Conservation (phyloP, 2,888 invertebrate genomes). For the Eristalis pertinax region DNA sequence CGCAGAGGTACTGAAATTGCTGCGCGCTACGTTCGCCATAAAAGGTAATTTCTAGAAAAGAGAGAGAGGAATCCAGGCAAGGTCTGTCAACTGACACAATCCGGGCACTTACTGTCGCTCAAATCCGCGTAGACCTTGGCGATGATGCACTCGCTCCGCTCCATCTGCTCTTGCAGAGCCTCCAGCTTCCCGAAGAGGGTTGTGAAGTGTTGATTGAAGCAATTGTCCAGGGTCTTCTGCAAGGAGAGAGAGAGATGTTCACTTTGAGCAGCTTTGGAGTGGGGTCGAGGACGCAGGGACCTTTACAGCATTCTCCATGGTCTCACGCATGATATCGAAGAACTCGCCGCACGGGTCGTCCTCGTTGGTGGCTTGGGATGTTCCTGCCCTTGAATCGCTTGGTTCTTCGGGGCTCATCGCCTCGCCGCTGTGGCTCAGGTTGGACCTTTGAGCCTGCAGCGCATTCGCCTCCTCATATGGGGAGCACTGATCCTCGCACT, state of each 20-base stretch:
- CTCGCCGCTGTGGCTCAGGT: too few species aligned
- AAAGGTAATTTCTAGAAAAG: slow-evolving; percentile 71
- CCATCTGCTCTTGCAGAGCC: slow-evolving; percentile 52
- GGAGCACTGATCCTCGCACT: neutral
- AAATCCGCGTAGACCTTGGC: slow-evolving; percentile 65
- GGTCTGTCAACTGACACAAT: neutral
- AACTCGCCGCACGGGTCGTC: slow-evolving; percentile 77
- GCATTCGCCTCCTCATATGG: neutral
- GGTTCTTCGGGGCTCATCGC: neutral
- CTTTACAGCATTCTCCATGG: slow-evolving; percentile 77
- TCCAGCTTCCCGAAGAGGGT: slow-evolving; percentile 64
- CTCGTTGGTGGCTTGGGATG: slow-evolving; percentile 8
- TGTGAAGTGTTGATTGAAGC: slow-evolving; percentile 58
- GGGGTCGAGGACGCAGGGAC: slow-evolving; percentile 22
- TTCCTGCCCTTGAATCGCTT: neutral
- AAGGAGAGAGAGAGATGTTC: neutral
- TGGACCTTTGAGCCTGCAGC: neutral
- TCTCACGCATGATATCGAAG: slow-evolving; percentile 76
- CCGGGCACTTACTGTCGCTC: slow-evolving; percentile 73
- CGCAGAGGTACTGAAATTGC: slow-evolving; percentile 73
- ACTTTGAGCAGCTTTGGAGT: neutral
- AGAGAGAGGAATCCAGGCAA: neutral
- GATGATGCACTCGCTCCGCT: slow-evolving; percentile 63
- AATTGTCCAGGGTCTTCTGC: slow-evolving; percentile 70
- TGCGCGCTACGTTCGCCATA: slow-evolving; percentile 73